A percentile compares a stretch with the other conserved stretches of the same genome.
Evolutionary conservation across 2,888 invertebrate species (phyloP).

Genomic region (Pedicia rivosa): DNA sequence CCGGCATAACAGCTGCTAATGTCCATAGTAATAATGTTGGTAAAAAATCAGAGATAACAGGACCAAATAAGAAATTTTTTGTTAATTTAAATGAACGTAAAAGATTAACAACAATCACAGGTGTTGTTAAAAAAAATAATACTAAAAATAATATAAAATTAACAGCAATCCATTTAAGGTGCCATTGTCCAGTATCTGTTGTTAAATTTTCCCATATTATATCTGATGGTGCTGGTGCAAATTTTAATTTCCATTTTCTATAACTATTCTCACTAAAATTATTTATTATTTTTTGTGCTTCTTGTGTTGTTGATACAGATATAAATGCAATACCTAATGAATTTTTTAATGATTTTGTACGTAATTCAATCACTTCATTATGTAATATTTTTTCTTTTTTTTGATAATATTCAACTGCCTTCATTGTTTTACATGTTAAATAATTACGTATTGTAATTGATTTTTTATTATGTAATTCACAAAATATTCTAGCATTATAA

Average conservation of each 20-base stretch:
- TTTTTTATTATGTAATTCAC: constrained; percentile 62
- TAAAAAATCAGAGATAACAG: constrained; percentile 66
- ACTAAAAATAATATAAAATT: constrained; percentile 65
- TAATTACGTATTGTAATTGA: constrained; percentile 58
- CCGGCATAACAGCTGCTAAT: constrained; percentile 82
- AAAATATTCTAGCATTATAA: constrained; percentile 62
- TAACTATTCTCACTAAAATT: constrained; percentile 45
- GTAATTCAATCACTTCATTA: constrained; percentile 60
- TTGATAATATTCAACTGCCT: constrained; percentile 75
- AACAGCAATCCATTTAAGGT: constrained; percentile 65
- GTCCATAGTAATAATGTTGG: constrained; percentile 80
- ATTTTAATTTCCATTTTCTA: constrained; percentile 64
- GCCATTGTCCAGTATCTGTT: constrained; percentile 68
- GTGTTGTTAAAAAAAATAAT: constrained; percentile 85
- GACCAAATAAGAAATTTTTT: constrained; percentile 28
- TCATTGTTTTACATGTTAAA: constrained; percentile 59
- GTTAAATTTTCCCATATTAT: constrained; percentile 91
- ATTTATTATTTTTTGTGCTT: constrained; percentile 48
- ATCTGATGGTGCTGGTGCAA: constrained; percentile 84
- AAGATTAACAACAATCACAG: constrained; percentile 70
- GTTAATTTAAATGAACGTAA: constrained; percentile 38
- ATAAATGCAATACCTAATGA: constrained; percentile 85
- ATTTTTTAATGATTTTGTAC: constrained; percentile 57
- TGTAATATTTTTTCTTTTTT: constrained; percentile 59
- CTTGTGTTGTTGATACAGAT: constrained; percentile 55